Evolutionary conservation across 2,797 vertebrate genomes (phyloP).

Genomic region (Centroberyx gerrardi): DNA sequence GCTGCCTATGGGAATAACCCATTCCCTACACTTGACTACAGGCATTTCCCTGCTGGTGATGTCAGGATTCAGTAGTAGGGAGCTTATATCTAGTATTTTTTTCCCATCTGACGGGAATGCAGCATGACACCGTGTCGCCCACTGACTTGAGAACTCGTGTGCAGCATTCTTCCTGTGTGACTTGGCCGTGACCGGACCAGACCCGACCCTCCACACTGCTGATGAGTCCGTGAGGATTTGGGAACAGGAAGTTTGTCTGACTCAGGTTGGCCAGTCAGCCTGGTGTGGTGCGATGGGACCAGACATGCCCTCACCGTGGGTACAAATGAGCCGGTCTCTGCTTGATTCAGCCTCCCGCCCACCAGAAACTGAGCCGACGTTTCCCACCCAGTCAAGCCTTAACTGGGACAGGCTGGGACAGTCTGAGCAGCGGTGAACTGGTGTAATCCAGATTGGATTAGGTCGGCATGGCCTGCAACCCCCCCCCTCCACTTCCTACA

Average conservation of each 20-base stretch:
- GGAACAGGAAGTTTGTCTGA: conserved; percentile 61
- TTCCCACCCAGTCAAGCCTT: conserved; percentile 39
- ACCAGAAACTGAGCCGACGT: conserved; percentile 24
- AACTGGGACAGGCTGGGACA: background rate
- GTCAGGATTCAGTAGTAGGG: conserved; percentile 11
- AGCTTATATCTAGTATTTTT: background rate
- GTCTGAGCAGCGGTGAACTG: conserved; percentile 9
- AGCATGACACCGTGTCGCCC: conserved; percentile 22
- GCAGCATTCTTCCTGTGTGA: conserved; percentile 30
- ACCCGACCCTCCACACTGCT: conserved; percentile 3
- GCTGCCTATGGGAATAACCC: too few relatives aligned
- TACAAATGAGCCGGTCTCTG: conserved; percentile 23
- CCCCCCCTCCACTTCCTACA: background rate
- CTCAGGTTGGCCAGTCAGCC: conserved; percentile 62
- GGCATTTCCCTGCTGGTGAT: conserved; percentile 3
- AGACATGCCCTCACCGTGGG: conserved; percentile 55
- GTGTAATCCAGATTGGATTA: conserved; percentile 35
- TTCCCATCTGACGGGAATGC: conserved; percentile 42
- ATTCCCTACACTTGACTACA: too few relatives aligned
- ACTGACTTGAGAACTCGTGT: conserved; percentile 12
- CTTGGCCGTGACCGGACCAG: conserved; percentile 43
- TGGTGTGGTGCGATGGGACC: conserved; percentile 21
- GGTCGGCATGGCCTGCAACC: background rate
- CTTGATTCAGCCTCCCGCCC: conserved; percentile 26
- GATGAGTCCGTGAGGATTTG: conserved; percentile 53